Evolutionary conservation across 2,888 invertebrate genomes (phyloP), one percentile per base, ranked within the genome.

Genomic region (Cheilosia soror): DNA sequence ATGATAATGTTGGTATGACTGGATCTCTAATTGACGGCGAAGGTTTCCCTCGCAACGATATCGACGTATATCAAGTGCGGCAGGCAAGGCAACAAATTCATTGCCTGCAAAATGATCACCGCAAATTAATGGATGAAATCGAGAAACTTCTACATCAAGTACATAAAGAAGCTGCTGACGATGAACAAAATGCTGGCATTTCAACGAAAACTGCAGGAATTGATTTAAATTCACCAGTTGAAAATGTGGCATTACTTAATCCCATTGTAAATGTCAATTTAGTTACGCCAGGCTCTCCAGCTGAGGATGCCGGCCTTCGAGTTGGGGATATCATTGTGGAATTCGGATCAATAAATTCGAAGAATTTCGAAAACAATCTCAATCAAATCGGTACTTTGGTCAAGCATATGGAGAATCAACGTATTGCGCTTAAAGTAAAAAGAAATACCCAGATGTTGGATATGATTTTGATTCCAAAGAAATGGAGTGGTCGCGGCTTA

Each of bases 61-160:
- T 99, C 86, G 98, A 99, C 92, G 95, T 98, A 0, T 97, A 97
- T 91, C 96, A 97, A 93, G 97, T 98, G 0, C 94, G 98, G 68
- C 95, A 96, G 90, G 97, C 98, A 0, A 94, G 99, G 58, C 96
- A 98, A 89, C 94, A 94, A 89, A 97, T 99, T 73, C 96, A 97
- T 90, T 97, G 98, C 90, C 93, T 98, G 25, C 96, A 96, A 92
- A 98, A 98, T 93, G 98, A 99, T 92, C 96, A 97, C 90, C 97
- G 96, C 91, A 93, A 93, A 1, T 79, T 98, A 40, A 97, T 98
- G 96, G 95, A 95, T 87, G 94, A 95, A 90, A 98, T 99, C 88
- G 98, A 98, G 90, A 83, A 78, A 5, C 76, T 89, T 37, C 92
- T 98, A 6, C 94, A 95, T 77, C 94, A 94, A 80, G 93, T 96